A percentile compares a stretch with the other conserved stretches of the same genome.
Conservation (phyloP, 2,888 invertebrate genomes). For the Stenoptilia bipunctidactyla region DNA sequence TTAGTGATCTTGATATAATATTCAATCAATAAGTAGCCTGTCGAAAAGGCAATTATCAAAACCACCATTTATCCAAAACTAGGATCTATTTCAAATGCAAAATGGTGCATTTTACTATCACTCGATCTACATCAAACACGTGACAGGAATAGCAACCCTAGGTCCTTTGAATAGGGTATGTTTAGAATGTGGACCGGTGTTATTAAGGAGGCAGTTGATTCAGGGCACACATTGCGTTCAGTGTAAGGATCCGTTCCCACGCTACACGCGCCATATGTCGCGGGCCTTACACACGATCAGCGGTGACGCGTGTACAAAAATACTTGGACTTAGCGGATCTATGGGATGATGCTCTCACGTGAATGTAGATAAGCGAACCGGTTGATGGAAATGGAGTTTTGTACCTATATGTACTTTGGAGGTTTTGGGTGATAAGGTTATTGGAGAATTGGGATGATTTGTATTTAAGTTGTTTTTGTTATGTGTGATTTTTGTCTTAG, state of each 20-base stretch:
- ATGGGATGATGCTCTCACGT: conserved; percentile 22
- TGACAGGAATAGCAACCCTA: too few relatives aligned
- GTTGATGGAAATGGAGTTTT: conserved; percentile 17
- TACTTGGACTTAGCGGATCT: conserved; percentile 47
- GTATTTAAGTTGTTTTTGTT: too few relatives aligned
- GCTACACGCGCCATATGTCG: conserved; percentile 66
- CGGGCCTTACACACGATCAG: conserved; percentile 54
- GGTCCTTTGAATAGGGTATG: neutral
- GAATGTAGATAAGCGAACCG: conserved; percentile 39
- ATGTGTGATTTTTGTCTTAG: too few relatives aligned
- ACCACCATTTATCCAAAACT: too few relatives aligned
- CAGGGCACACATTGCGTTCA: conserved; percentile 57
- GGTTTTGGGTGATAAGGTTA: too few relatives aligned
- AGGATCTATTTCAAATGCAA: too few relatives aligned
- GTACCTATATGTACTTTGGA: conserved; percentile 11
- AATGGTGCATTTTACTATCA: too few relatives aligned
- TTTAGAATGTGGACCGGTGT: conserved; percentile 17
- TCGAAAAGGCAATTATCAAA: neutral
- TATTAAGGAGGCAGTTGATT: conserved; percentile 30
- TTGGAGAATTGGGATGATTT: too few relatives aligned
- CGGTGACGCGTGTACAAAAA: conserved; percentile 66
- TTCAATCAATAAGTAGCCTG: conserved; percentile 1
- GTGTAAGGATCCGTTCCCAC: conserved; percentile 57
- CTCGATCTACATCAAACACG: too few relatives aligned
- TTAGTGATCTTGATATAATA: neutral